Evolutionary conservation across 2,888 invertebrate species (phyloP).

Genomic region (Malthinus flaveolus): DNA sequence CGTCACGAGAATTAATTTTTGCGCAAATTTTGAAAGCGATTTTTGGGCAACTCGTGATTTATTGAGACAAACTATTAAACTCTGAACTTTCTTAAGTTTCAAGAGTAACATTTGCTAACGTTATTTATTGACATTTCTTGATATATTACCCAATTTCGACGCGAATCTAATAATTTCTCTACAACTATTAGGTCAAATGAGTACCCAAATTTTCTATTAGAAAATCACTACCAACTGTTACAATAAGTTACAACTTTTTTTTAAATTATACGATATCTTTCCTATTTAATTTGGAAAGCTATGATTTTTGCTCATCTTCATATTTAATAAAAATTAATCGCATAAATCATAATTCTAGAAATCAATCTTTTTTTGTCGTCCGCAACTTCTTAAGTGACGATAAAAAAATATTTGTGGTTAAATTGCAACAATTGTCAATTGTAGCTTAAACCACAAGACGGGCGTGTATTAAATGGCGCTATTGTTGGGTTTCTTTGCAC

Average conservation of each 20-base stretch:
- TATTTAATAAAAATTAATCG: no score
- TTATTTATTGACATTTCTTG: constrained; percentile 2
- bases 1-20: no score
- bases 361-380: neutral
- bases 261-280: constrained; percentile 2
- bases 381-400: neutral
- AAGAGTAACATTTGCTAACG: neutral
- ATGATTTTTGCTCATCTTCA: no score
- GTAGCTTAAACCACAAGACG: constrained; percentile 25
- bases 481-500: constrained; percentile 24
- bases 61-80: neutral
- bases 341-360: no score
- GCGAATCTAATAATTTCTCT: constrained; percentile 3
- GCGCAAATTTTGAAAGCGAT: no score
- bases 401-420: constrained; percentile 19
- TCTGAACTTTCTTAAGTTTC: constrained; percentile 4
- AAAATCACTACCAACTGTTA: constrained; percentile 5
- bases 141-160: constrained; percentile 1
- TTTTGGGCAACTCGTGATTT: no score
- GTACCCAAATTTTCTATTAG: constrained; percentile 7
- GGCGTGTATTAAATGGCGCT: constrained; percentile 27
- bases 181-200: constrained; percentile 6
- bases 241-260: no score
- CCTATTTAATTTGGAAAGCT: constrained; percentile 6
- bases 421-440: constrained; percentile 15